Conservation (phyloP, 2,797 vertebrate genomes). For the Todus mexicanus region DNA sequence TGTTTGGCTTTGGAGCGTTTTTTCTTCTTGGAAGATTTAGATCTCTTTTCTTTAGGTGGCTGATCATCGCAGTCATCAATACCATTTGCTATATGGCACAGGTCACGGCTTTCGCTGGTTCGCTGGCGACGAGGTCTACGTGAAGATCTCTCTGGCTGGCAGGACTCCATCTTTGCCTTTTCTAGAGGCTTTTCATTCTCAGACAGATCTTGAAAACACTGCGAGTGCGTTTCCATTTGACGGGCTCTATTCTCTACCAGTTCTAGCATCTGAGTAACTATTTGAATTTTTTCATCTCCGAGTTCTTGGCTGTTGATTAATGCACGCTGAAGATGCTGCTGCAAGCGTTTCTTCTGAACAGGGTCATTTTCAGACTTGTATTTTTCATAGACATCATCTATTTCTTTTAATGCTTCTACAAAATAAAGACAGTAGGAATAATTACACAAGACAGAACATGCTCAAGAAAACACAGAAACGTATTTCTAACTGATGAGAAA, state of each 20-base stretch:
- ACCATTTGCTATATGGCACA: conserved; percentile 90
- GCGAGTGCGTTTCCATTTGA: conserved; percentile 92
- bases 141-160: conserved; percentile 83
- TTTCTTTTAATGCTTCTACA: conserved; percentile 94
- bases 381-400: conserved; percentile 94
- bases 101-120: conserved; percentile 92
- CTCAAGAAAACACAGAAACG: neutral
- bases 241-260: conserved; percentile 93
- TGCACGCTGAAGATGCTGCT: conserved; percentile 92
- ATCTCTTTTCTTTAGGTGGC: conserved; percentile 90
- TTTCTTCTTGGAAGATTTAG: conserved; percentile 96
- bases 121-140: conserved; percentile 89
- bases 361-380: conserved; percentile 90
- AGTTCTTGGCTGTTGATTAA: conserved; percentile 95
- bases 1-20: conserved; percentile 95
- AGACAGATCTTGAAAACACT: conserved; percentile 85
- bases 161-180: conserved; percentile 72
- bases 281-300: conserved; percentile 96
- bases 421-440: conserved; percentile 22
- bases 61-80: conserved; percentile 88
- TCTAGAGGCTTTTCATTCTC: conserved; percentile 83
- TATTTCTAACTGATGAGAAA: neutral
- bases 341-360: conserved; percentile 88
- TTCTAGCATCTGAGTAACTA: conserved; percentile 96
- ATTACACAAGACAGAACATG: neutral